Conservation (phyloP, 2,113 vertebrate genomes). For the Ploceus nigricollis region DNA sequence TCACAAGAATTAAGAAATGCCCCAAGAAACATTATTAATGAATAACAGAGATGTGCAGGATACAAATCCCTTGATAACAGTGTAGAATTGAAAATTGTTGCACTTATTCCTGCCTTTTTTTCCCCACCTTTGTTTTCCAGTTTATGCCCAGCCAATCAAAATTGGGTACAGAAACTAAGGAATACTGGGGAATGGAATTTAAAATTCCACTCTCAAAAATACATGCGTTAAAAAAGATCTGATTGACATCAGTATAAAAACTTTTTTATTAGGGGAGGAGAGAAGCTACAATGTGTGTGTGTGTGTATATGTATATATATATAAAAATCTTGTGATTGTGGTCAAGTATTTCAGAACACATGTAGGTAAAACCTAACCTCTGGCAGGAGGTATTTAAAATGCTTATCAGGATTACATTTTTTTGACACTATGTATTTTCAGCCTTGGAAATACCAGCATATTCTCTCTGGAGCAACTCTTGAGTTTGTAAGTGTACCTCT, state of each 20-base stretch:
- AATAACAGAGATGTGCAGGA: neutral
- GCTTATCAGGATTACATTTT: neutral
- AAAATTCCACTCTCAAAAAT: neutral
- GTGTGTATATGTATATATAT: accelerated
- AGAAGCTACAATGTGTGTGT: neutral
- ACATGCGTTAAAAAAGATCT: neutral
- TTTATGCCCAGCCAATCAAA: neutral
- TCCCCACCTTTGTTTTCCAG: neutral
- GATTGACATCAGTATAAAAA: neutral
- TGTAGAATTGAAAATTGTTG: neutral
- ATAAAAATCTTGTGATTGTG: neutral
- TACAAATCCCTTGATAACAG: neutral
- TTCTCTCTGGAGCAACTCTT: neutral
- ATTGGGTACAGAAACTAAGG: neutral
- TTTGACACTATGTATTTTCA: neutral
- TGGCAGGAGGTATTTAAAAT: neutral
- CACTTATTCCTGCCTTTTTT: neutral
- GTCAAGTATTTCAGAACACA: neutral
- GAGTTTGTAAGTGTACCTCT: neutral
- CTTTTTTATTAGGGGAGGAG: neutral
- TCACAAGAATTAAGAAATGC: neutral
- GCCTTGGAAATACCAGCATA: neutral
- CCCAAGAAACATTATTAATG: neutral
- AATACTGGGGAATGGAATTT: neutral
- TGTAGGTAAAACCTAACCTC: neutral